Conservation (phyloP, 2,797 vertebrate species). For the Aratinga solstitialis region DNA sequence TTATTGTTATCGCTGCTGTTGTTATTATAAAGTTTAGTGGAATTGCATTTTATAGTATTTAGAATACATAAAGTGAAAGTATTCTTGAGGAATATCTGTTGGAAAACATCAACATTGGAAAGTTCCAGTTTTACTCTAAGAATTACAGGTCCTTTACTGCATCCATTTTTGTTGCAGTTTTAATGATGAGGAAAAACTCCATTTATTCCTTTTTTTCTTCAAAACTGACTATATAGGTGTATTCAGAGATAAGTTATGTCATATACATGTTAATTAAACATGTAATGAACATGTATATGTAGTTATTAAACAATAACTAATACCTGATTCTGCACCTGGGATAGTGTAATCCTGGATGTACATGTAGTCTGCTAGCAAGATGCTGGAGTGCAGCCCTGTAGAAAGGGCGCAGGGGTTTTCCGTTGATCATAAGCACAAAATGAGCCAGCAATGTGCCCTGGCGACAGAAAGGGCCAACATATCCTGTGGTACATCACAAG, state of each 20-base stretch:
- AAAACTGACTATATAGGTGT: background rate
- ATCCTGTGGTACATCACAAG: background rate
- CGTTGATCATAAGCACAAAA: accelerated
- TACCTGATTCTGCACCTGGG: background rate
- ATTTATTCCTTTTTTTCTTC: background rate
- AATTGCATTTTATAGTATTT: background rate
- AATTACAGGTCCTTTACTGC: background rate
- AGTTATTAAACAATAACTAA: background rate
- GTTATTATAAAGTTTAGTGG: background rate
- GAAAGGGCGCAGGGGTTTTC: background rate
- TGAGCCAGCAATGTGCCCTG: background rate
- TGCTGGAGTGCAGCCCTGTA: background rate
- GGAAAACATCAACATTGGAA: background rate
- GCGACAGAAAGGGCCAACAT: background rate
- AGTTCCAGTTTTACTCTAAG: background rate
- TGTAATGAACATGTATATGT: background rate
- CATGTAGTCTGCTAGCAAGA: background rate
- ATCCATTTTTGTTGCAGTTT: background rate
- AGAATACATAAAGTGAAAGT: background rate
- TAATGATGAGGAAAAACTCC: background rate
- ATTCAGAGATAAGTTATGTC: background rate
- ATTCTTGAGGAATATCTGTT: background rate
- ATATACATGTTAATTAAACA: background rate
- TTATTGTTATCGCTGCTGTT: too few relatives aligned
- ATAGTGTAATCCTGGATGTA: background rate